phyloP scores from a whole-genome alignment of 1,140 invertebrate genomes.

The Orchestia grillus region DNA sequence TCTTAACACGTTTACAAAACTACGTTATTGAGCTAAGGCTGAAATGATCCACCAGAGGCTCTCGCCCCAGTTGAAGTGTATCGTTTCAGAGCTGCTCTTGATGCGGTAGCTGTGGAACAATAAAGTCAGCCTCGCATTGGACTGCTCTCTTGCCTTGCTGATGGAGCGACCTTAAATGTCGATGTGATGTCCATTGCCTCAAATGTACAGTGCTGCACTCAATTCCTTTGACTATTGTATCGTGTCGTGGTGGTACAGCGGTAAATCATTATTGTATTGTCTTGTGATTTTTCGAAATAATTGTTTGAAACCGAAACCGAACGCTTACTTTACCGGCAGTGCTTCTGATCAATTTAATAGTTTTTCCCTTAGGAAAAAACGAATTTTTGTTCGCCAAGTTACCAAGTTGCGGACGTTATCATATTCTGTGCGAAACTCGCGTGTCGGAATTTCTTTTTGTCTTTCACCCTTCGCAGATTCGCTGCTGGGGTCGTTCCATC shows the following conservation, averaged over 20 bases:
- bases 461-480: background rate
- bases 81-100: no score
- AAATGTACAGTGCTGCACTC: background rate
- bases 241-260: background rate
- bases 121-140: no score
- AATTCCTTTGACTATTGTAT: background rate
- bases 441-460: background rate
- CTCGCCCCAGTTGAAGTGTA: no score
- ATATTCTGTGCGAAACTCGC: no score
- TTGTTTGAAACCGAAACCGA: background rate
- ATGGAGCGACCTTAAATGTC: no score
- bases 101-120: no score
- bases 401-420: no score
- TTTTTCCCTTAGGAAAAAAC: background rate
- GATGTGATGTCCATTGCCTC: no score
- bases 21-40: no score
- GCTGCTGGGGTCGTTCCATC: background rate
- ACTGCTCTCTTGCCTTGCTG: no score
- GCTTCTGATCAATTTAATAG: background rate
- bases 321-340: background rate
- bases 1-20: no score
- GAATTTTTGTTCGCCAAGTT: background rate
- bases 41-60: no score
- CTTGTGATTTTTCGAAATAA: background rate
- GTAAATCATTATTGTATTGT: background rate